Percentiles rank a stretch among this genome's conserved stretches.
Conservation (phyloP, 1,140 invertebrate species). For the Popillia japonica region DNA sequence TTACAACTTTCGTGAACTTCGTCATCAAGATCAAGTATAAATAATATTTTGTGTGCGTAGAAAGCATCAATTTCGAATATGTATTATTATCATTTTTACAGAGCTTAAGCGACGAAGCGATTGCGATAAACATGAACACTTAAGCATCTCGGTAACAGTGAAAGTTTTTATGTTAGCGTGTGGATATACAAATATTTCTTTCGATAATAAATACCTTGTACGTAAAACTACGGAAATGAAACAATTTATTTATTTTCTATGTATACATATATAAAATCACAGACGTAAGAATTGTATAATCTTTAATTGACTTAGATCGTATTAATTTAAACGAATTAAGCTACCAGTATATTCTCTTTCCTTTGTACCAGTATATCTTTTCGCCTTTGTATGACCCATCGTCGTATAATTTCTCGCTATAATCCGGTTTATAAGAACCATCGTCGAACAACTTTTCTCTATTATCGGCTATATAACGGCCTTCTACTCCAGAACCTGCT, state of each 20-base stretch:
- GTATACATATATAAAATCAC: slow-evolving; percentile 3
- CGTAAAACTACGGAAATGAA: slow-evolving; percentile 7
- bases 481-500: slow-evolving; percentile 46
- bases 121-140: too few relatives aligned
- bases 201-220: neutral
- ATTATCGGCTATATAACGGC: slow-evolving; percentile 53
- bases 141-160: neutral
- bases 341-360: slow-evolving; percentile 38
- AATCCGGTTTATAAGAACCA: slow-evolving; percentile 53
- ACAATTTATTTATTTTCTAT: neutral
- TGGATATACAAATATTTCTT: neutral
- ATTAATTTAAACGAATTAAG: slow-evolving; percentile 2
- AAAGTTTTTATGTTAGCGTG: neutral
- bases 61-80: too few relatives aligned
- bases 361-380: slow-evolving; percentile 38
- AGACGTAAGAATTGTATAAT: neutral
- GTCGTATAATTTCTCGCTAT: slow-evolving; percentile 22
- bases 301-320: slow-evolving; percentile 16
- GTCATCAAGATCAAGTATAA: too few relatives aligned
- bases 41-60: too few relatives aligned
- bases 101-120: too few relatives aligned
- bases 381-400: slow-evolving; percentile 34
- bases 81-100: too few relatives aligned
- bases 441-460: slow-evolving; percentile 55
- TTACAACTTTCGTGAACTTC: too few relatives aligned